A percentile compares a stretch with the other conserved stretches of the same genome.
phyloP scores from a whole-genome alignment of 2,113 vertebrate species.

The Leiothrix lutea region DNA sequence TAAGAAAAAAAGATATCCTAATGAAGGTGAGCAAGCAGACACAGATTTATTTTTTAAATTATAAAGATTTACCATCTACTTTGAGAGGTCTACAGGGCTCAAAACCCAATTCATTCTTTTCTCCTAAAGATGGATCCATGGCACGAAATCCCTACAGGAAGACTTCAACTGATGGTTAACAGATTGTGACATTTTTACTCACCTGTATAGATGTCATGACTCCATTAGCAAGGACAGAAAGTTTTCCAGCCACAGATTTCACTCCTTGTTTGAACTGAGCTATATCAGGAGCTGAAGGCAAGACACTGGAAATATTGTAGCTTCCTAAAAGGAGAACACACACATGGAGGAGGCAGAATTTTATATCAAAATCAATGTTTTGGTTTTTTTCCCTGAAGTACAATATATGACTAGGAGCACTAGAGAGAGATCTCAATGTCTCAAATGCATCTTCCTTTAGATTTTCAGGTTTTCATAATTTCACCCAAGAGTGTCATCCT shows the following conservation, averaged over 20 bases:
- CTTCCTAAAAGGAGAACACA: conserved; percentile 66
- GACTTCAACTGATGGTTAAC: neutral
- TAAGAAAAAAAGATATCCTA: neutral
- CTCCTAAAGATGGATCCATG: neutral
- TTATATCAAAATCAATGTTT: neutral
- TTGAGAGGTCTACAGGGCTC: neutral
- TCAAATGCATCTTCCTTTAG: neutral
- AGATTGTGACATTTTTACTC: neutral
- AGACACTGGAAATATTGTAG: conserved; percentile 83
- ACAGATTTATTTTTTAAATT: neutral
- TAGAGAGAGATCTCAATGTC: neutral
- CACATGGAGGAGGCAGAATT: neutral
- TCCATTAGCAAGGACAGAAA: conserved; percentile 93
- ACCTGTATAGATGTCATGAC: conserved; percentile 96
- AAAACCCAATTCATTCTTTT: neutral
- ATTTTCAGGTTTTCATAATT: neutral
- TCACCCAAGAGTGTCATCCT: neutral
- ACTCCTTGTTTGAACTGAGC: conserved; percentile 91
- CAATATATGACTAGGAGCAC: neutral
- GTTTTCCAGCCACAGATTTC: conserved; percentile 88
- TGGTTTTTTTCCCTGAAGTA: neutral
- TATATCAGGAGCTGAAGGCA: conserved; percentile 91
- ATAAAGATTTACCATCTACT: neutral
- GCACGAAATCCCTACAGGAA: neutral
- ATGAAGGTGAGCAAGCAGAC: neutral